A percentile compares a stretch with the other conserved stretches of the same genome.
phyloP scores from a whole-genome alignment of 2,113 vertebrate genomes.

The Lepisosteus osseus region DNA sequence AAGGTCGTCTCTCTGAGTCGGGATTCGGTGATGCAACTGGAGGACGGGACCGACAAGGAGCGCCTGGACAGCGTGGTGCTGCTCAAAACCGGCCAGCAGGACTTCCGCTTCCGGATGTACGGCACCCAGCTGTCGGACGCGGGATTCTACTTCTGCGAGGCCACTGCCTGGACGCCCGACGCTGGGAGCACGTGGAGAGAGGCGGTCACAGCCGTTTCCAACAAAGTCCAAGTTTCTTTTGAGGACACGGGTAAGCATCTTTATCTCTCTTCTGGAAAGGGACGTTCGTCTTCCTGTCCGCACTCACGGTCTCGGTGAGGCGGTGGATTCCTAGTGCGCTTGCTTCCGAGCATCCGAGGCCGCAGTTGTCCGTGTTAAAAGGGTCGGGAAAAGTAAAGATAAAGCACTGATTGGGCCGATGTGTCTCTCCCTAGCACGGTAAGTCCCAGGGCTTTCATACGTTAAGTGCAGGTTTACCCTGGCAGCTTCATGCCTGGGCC shows the following conservation, averaged over 20 bases:
- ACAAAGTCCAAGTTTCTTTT: slow-evolving; percentile 83
- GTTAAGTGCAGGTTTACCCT: too few species aligned
- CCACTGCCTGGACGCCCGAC: slow-evolving; percentile 83
- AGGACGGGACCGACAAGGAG: slow-evolving; percentile 72
- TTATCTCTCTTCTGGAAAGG: too few species aligned
- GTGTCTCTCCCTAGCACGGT: too few species aligned
- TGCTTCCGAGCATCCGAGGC: too few species aligned
- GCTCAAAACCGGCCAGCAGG: slow-evolving; percentile 78
- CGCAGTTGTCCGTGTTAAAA: too few species aligned
- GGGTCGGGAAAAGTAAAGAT: too few species aligned
- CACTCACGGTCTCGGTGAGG: too few species aligned
- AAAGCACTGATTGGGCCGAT: too few species aligned
- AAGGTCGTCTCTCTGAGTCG: slow-evolving; percentile 82
- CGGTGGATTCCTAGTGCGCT: too few species aligned
- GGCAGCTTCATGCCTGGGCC: too few species aligned
- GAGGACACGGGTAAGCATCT: slow-evolving; percentile 76
- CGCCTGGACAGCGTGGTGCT: slow-evolving; percentile 79
- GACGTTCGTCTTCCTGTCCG: too few species aligned
- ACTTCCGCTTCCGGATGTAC: slow-evolving; percentile 86
- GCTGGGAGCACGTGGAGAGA: slow-evolving; percentile 70
- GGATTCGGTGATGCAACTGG: slow-evolving; percentile 78
- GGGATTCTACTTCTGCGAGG: slow-evolving; percentile 83
- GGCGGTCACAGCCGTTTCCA: slow-evolving; percentile 73
- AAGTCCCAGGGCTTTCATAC: too few species aligned
- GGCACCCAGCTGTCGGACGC: slow-evolving; percentile 82